phyloP scores from a whole-genome alignment of 2,888 invertebrate species.

The Galerucella nymphaeae region DNA sequence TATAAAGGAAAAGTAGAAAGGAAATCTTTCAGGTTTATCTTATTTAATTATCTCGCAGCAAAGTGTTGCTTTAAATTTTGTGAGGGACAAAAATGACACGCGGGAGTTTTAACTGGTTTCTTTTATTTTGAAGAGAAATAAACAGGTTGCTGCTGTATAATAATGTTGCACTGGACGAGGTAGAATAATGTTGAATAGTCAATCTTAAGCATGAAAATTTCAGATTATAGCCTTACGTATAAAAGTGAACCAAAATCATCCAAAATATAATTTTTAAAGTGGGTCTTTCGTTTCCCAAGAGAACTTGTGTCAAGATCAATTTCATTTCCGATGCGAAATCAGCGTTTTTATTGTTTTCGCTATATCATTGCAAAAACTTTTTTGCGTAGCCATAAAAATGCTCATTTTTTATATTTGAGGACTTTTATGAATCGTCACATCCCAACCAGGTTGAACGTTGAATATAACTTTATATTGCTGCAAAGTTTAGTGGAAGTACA shows the following conservation, averaged over 20 bases:
- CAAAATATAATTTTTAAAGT: too few relatives aligned
- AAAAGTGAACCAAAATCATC: too few relatives aligned
- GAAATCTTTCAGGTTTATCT: slow-evolving; percentile 31
- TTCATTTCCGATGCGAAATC: slow-evolving; percentile 31
- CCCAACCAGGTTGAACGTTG: slow-evolving; percentile 24
- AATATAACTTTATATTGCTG: slow-evolving; percentile 31
- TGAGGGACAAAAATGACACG: background rate
- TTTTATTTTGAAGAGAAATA: background rate
- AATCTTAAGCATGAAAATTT: too few relatives aligned
- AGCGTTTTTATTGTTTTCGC: slow-evolving; percentile 34
- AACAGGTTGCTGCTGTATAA: background rate
- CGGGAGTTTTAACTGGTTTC: background rate
- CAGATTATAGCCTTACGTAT: too few relatives aligned
- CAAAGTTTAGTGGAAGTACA: slow-evolving; percentile 18
- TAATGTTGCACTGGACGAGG: background rate
- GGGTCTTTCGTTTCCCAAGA: slow-evolving; percentile 5
- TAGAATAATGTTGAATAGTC: too few relatives aligned
- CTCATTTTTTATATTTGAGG: slow-evolving; percentile 28
- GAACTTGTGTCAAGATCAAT: slow-evolving; percentile 24
- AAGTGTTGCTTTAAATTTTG: slow-evolving; percentile 22
- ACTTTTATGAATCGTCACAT: slow-evolving; percentile 28
- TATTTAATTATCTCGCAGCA: slow-evolving; percentile 34
- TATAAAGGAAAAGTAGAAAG: slow-evolving; percentile 23
- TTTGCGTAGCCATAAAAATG: slow-evolving; percentile 33
- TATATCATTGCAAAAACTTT: slow-evolving; percentile 4